Conservation (phyloP, 37 sponge, comb jelly and placozoan species). For the Aplysina aerophoba region DNA sequence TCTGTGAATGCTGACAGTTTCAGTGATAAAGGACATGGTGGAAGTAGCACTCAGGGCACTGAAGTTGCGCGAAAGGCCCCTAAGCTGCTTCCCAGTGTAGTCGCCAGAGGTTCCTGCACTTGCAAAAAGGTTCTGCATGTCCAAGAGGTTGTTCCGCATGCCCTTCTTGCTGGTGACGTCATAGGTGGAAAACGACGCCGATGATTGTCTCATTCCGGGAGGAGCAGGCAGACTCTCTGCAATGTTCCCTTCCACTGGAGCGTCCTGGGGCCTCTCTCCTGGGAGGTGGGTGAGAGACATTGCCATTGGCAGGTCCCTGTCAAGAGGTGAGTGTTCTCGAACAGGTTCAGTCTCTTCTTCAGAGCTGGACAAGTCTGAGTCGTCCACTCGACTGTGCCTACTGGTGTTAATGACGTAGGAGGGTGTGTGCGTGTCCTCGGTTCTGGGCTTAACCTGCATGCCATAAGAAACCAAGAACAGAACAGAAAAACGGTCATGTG, state of each 20-base stretch:
- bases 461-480: no score
- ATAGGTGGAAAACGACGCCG: constrained; percentile 17
- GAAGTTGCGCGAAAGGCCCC: constrained; percentile 9
- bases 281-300: no score
- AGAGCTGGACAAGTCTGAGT: not conserved
- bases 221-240: not conserved
- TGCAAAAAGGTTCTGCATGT: constrained; percentile 2
- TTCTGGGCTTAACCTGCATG: not conserved
- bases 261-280: not conserved
- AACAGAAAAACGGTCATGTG: no score
- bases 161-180: not conserved
- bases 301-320: not conserved
- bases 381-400: constrained; percentile 25
- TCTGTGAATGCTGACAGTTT: not conserved
- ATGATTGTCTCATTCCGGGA: not conserved
- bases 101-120: not conserved
- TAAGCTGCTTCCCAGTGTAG: not conserved
- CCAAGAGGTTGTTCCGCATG: not conserved
- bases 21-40: constrained; percentile 11
- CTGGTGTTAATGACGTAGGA: constrained; percentile 14
- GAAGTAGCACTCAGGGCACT: constrained; percentile 14
- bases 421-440: no score
- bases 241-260: not conserved
- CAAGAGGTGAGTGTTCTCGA: not conserved
- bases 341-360: constrained; percentile 3